Evolutionary conservation across 1,140 invertebrate species (phyloP).

Genomic region (Oreohelix idahoensis): DNA sequence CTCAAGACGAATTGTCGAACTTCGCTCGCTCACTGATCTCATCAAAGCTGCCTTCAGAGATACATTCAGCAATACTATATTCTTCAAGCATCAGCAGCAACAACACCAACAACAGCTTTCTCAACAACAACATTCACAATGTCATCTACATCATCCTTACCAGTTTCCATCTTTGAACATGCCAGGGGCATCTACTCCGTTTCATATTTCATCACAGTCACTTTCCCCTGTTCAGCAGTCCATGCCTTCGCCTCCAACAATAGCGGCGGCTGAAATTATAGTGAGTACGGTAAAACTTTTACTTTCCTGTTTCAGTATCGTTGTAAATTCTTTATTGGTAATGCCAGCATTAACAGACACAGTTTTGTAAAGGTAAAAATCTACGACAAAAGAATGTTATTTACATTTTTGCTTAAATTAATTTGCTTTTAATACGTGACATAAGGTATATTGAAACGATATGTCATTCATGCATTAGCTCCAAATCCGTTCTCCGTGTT

Average conservation of each 20-base stretch:
- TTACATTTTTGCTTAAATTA: too few species aligned
- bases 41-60: slow-evolving; percentile 62
- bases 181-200: slow-evolving; percentile 17
- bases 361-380: too few species aligned
- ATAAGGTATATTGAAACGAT: too few species aligned
- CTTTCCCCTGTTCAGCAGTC: not conserved
- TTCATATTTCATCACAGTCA: not conserved
- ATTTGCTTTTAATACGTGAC: too few species aligned
- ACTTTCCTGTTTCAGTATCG: too few species aligned
- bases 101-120: slow-evolving; percentile 13
- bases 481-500: too few species aligned
- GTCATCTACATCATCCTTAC: not conserved
- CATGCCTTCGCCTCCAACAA: slow-evolving; percentile 2
- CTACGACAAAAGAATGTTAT: too few species aligned
- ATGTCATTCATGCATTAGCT: too few species aligned
- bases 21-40: slow-evolving; percentile 56
- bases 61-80: slow-evolving; percentile 51
- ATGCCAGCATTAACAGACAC: too few species aligned
- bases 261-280: not conserved
- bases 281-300: too few species aligned
- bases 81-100: slow-evolving; percentile 39
- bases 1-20: slow-evolving; percentile 53
- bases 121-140: not conserved
- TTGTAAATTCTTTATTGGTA: too few species aligned
- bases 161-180: not conserved